Evolutionary conservation across 53 echinoderm and acorn worm species (phyloP).

Genomic region (Holothuria scabra): DNA sequence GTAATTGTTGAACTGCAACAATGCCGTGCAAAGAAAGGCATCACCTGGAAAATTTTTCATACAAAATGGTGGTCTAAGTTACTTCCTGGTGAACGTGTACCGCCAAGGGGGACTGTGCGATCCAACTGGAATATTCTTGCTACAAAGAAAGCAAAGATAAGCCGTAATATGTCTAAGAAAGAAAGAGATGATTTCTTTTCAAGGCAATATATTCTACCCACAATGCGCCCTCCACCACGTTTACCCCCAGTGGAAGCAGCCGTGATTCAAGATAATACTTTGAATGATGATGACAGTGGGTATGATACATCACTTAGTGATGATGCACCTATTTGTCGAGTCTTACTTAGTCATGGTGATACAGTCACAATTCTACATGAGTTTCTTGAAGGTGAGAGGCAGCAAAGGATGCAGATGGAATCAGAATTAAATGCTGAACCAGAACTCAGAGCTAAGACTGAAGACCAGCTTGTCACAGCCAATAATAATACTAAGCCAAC

Average conservation of each 20-base stretch:
- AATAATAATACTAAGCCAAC: not conserved
- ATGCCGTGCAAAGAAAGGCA: too few species aligned
- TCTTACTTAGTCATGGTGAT: constrained; percentile 53
- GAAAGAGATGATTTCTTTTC: not conserved
- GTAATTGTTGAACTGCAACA: too few species aligned
- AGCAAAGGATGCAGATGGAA: constrained; percentile 6
- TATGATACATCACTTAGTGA: constrained; percentile 13
- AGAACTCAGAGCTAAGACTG: not conserved
- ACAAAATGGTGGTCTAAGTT: too few species aligned
- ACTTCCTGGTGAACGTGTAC: too few species aligned
- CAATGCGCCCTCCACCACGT: not conserved
- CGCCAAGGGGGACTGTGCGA: too few species aligned
- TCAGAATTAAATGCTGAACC: not conserved
- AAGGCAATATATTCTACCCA: not conserved
- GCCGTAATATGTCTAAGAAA: not conserved
- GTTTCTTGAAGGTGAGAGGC: constrained; percentile 46
- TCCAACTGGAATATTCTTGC: too few species aligned
- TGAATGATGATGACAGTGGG: not conserved
- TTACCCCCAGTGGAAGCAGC: not conserved
- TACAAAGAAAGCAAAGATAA: too few species aligned
- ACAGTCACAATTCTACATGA: constrained; percentile 62
- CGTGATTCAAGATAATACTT: not conserved
- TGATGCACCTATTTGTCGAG: not conserved
- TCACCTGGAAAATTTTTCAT: too few species aligned
- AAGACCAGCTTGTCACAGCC: not conserved